Evolutionary conservation across 2,113 vertebrate species (phyloP).

Genomic region (Tupaia tana): DNA sequence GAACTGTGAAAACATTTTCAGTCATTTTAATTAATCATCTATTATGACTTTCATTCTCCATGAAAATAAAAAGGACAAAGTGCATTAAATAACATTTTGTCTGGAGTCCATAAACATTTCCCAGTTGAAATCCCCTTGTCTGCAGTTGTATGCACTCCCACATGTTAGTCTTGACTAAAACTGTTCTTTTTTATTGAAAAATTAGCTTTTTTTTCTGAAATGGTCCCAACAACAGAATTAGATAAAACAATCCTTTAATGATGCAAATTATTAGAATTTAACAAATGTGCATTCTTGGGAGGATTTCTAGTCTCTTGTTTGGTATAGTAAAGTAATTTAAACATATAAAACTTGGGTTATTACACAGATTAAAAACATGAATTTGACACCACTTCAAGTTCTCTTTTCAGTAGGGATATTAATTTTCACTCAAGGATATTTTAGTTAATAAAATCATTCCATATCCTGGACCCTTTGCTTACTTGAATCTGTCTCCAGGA

Average conservation of each 20-base stretch:
- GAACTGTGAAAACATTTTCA: constrained; percentile 20
- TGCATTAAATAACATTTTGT: background rate
- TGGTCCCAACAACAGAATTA: constrained; percentile 1
- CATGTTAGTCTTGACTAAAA: constrained; percentile 58
- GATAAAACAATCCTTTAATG: constrained; percentile 8
- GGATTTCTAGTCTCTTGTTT: background rate
- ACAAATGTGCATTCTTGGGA: background rate
- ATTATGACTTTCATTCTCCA: constrained; percentile 4
- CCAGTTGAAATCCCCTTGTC: constrained; percentile 28
- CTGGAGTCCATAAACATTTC: background rate
- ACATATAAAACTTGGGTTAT: constrained; percentile 33
- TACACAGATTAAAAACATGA: constrained; percentile 15
- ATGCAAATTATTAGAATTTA: constrained; percentile 20
- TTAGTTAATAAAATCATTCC: constrained; percentile 5
- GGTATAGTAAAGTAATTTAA: constrained; percentile 9
- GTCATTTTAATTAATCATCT: constrained; percentile 54
- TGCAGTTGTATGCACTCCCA: background rate
- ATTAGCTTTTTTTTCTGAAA: constrained; percentile 16
- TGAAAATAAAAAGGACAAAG: background rate
- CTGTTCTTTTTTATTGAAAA: constrained; percentile 40
- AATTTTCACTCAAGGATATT: background rate
- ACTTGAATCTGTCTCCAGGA: constrained; percentile 4
- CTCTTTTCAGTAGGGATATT: background rate
- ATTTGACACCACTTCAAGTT: constrained; percentile 10
- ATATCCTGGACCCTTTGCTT: background rate